Base-by-base conservation (phyloP, 2,113 vertebrate genomes). In the Typhlomys cinereus region DNA sequence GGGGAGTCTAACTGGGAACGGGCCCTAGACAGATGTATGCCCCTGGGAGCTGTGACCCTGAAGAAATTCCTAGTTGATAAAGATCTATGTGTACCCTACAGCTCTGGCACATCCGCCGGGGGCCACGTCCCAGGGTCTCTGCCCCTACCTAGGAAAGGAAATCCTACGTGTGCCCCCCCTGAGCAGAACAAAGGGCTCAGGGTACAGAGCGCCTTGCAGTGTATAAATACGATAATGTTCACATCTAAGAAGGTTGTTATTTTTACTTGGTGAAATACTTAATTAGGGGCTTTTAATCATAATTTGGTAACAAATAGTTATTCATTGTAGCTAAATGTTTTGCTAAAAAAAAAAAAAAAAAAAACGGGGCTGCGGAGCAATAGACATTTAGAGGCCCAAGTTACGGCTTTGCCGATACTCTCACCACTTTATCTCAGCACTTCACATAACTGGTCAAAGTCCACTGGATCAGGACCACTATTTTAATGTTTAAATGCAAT, bases 201-300 rank as follows among this genome's bases (percentile, higher is more conserved):
- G 14, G 27, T 0, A 1, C 17, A 2, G 29, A 7, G 34, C 50
- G 86, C 46, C 48, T 74, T 23, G 41, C 15, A 36, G 10, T 21
- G 7, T 75, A 39, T 54, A 48, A 84, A 92, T 41, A 87, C 2
- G 44, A 44, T 87, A 84, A 86, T 34, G 29, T 64, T 90, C 91
- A 81, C 80, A 61, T 64, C 62, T 70, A 57, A 36, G 52, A 64
- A 57, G 81, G 76, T n/a, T 83, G 66, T 69, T 94, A 89, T 70
- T 93, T 96, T 95, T 95, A 85, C 59, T 91, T 87, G 61, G 61
- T 86, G 61, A 91, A 89, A 62, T 82, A 89, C 87, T 91, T 94
- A 91, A 93, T 90, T 93, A 93, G 59, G 46, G 64, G 17, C 90
- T 93, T 94, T 95, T 82, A 78, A 94, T 88, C 88, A 91, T 92